Percentiles rank a stretch among this genome's conserved stretches.
Conservation (phyloP, 2,797 vertebrate species). For the Dallia pectoralis region DNA sequence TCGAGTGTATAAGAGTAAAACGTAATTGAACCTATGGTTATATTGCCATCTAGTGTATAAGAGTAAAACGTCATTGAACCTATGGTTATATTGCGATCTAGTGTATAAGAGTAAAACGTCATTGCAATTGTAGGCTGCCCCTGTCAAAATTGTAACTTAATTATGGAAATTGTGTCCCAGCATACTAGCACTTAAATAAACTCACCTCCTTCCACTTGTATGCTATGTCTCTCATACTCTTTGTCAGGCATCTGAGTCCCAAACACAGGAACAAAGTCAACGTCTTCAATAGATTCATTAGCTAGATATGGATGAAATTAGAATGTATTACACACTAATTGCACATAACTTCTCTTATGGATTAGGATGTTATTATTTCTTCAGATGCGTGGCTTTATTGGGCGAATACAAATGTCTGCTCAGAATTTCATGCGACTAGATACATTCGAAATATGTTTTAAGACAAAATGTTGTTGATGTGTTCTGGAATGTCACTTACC, state of each 20-base stretch:
- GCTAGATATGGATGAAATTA: background rate
- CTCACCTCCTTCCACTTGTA: conserved; percentile 31
- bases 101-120: conserved; percentile 15
- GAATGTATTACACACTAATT: background rate
- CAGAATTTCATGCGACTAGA: no score
- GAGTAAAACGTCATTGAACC: no score
- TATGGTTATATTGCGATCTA: no score
- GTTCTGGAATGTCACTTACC: conserved; percentile 44
- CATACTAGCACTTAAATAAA: background rate
- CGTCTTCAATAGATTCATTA: conserved; percentile 22
- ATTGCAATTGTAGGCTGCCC: background rate
- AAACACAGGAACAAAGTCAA: conserved; percentile 59
- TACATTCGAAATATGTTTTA: no score
- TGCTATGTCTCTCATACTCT: conserved; percentile 48
- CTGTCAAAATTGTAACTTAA: background rate
- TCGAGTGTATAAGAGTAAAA: no score
- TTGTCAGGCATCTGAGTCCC: conserved; percentile 66
- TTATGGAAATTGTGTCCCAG: background rate
- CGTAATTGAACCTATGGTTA: no score
- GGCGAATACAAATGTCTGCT: no score
- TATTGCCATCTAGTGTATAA: no score
- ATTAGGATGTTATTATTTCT: no score
- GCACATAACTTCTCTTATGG: no score
- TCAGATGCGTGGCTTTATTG: no score
- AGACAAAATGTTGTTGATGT: no score